phyloP scores from a whole-genome alignment of 92 coral and sea anemone genomes.

The Heteractis magnifica region DNA sequence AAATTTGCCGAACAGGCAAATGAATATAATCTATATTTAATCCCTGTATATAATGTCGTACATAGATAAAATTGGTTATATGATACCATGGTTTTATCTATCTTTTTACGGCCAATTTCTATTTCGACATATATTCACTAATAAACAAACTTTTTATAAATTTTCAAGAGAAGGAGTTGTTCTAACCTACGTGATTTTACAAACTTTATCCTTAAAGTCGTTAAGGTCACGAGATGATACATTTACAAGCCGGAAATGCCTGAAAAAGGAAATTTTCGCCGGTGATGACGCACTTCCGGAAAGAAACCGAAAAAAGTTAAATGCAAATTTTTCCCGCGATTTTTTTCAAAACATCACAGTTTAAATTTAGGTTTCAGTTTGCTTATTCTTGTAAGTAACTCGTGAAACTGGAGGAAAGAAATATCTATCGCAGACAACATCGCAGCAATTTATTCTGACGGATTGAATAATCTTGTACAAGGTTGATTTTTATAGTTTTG shows the following conservation, averaged over 20 bases:
- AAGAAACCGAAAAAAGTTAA: background rate
- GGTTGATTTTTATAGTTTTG: background rate
- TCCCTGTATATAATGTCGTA: no score
- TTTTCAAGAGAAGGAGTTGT: background rate
- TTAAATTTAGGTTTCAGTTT: background rate
- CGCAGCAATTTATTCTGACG: background rate
- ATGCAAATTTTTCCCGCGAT: background rate
- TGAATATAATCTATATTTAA: no score
- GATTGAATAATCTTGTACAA: no score
- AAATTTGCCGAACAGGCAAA: no score
- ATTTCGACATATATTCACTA: background rate
- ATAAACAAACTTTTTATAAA: no score
- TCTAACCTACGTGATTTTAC: background rate
- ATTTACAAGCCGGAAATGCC: background rate
- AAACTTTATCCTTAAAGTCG: background rate
- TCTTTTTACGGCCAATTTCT: no score
- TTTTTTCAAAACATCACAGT: background rate
- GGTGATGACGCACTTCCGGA: background rate
- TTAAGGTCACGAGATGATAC: background rate
- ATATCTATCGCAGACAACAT: no score
- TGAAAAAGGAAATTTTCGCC: background rate
- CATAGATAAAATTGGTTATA: no score
- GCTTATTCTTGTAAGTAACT: background rate
- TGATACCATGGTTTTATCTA: no score
- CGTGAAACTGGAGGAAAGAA: background rate